Conservation (phyloP, 2,113 vertebrate species). For the Rhinolophus ferrumequinum region DNA sequence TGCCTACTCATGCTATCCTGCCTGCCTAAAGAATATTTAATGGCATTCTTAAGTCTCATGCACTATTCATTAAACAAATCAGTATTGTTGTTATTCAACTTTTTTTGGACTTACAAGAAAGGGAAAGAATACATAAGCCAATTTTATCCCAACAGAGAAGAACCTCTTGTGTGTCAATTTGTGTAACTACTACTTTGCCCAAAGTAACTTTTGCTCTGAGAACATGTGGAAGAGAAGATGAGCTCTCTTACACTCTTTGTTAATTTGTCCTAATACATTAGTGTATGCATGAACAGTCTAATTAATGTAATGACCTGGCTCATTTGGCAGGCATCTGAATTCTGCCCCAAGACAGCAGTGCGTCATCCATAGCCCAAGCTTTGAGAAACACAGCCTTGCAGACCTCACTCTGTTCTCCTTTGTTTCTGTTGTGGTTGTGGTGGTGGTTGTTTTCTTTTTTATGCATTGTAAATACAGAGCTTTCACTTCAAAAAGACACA, state of each 20-base stretch:
- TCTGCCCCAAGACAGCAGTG: not conserved
- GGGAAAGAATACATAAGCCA: not conserved
- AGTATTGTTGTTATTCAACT: not conserved
- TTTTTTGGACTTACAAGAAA: not conserved
- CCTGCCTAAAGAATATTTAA: not conserved
- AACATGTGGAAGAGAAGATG: not conserved
- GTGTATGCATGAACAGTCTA: not conserved
- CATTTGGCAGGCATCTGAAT: not conserved
- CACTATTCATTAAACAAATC: not conserved
- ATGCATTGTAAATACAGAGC: not conserved
- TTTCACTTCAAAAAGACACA: constrained; percentile 28
- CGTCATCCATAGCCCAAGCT: not conserved
- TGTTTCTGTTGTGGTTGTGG: no score
- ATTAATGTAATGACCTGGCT: constrained; percentile 24
- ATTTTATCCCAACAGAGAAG: not conserved
- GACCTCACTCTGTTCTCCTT: not conserved
- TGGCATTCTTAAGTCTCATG: not conserved
- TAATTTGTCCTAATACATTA: constrained; percentile 55
- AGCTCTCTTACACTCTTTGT: not conserved
- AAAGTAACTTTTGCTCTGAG: not conserved
- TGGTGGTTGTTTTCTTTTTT: not conserved
- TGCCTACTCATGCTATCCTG: not conserved
- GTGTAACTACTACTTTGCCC: constrained; percentile 7
- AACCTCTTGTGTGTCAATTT: not conserved
- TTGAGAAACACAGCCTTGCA: not conserved